Base-by-base conservation (phyloP, 2,797 vertebrate genomes). In the Pseudomugil tenellus region DNA sequence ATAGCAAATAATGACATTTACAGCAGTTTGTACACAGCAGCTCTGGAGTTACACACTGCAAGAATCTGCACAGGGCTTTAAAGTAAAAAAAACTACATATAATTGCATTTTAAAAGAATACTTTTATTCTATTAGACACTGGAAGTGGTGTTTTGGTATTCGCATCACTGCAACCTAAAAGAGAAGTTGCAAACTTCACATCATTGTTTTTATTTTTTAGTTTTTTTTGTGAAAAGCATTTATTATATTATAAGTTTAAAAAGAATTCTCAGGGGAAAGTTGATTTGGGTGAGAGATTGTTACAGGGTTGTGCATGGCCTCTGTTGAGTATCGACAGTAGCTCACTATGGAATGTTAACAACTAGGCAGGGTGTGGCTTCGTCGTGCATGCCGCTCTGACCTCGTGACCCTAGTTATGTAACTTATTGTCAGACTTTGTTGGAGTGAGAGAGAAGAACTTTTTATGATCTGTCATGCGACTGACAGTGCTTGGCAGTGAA, bases 281-380 rank as follows among this genome's bases (percentile, higher is more conserved):
- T n/a, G 1, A 41, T 39, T 41, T 19, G 16, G 2, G 17, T 41
- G 17, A 17, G 39, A 34, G 56, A 53, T 69, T 73, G 69, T 77
- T 49, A 48, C 34, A 23, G 21, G 26, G 46, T 39, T 67, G 53
- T 74, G 64, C 70, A 43, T 48, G 58, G 70, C 26, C 57, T 83
- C 80, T 64, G 74, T 77, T 70, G 61, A 41, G 61, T 75, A 84
- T 79, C 67, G 87, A 87, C 76, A 25, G 61, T 48, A 17, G 68
- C 61, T 84, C 81, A 81, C 79, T 79, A 69, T 80, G 79, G 81
- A 86, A 89, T 87, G 76, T 81, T 68, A 84, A 86, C 65, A 88
- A 75, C 58, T 61, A 26, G 53, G 67, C 72, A 51, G 86, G 83
- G 84, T 64, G 85, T 86, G 87, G 80, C 80, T 39, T 55, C 19